Evolutionary conservation across 2,797 vertebrate genomes (phyloP).

Genomic region (Sylvia borin): DNA sequence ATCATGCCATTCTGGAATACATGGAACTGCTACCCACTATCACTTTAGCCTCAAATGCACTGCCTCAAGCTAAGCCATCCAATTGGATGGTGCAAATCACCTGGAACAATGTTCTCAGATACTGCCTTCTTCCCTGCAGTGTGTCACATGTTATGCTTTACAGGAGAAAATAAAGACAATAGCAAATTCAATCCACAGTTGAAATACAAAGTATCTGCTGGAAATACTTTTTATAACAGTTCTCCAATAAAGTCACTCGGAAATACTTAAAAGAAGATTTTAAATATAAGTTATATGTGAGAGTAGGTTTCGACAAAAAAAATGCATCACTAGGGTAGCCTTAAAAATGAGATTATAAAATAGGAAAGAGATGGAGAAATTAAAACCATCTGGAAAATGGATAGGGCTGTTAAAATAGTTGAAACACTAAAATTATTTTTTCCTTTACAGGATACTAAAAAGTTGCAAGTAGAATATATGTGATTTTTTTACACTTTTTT

Average conservation of each 20-base stretch:
- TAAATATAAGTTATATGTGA: neutral
- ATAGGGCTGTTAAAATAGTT: neutral
- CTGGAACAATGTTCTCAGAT: neutral
- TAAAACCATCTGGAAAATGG: neutral
- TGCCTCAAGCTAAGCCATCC: neutral
- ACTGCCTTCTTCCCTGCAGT: neutral
- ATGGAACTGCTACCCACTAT: neutral
- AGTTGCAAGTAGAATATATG: neutral
- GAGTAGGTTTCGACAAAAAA: neutral
- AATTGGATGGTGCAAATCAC: accelerated
- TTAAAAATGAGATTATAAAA: neutral
- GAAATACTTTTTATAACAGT: neutral
- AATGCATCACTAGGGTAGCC: neutral
- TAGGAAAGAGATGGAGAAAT: neutral
- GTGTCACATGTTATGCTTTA: neutral
- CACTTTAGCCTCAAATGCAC: neutral
- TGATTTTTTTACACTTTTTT: neutral
- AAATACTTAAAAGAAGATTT: neutral
- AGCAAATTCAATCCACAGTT: neutral
- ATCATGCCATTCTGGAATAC: neutral
- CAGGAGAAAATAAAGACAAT: neutral
- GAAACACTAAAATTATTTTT: neutral
- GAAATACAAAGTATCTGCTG: neutral
- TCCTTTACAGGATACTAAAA: neutral
- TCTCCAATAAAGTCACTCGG: neutral